Conservation (phyloP, 2,888 invertebrate species). For the Bombylius major region DNA sequence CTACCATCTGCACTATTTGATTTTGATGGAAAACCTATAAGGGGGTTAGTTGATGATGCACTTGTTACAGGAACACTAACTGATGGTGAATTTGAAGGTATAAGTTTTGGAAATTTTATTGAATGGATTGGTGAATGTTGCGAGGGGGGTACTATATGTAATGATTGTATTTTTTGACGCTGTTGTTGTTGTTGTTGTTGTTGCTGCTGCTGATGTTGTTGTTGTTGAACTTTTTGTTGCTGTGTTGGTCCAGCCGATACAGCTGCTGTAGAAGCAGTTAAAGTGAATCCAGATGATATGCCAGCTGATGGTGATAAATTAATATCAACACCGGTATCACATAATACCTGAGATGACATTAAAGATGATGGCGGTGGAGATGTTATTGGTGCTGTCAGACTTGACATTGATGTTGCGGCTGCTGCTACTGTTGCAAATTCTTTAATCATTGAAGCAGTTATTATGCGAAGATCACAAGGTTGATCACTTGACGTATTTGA, state of each 20-base stretch:
- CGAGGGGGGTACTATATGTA: neutral
- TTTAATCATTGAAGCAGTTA: constrained; percentile 23
- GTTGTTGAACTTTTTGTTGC: constrained; percentile 8
- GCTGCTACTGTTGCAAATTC: constrained; percentile 23
- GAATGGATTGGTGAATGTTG: constrained; percentile 10
- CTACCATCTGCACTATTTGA: constrained; percentile 12
- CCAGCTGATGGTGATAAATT: constrained; percentile 16
- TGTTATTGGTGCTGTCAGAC: constrained; percentile 13
- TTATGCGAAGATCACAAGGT: constrained; percentile 33
- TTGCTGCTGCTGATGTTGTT: neutral
- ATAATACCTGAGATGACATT: constrained; percentile 4
- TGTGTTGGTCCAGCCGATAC: constrained; percentile 2
- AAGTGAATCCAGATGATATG: constrained; percentile 7
- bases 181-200: constrained; percentile 11
- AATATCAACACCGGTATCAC: constrained; percentile 5
- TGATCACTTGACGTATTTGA: constrained; percentile 23
- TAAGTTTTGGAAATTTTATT: constrained; percentile 8
- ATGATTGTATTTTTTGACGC: constrained; percentile 11
- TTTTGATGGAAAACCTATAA: constrained; percentile 11
- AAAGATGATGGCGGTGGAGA: constrained; percentile 14
- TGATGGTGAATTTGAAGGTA: constrained; percentile 4
- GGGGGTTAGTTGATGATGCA: constrained; percentile 10
- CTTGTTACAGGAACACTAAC: constrained; percentile 10
- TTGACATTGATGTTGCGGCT: constrained; percentile 13
- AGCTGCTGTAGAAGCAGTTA: neutral